A percentile compares a stretch with the other conserved stretches of the same genome.
Evolutionary conservation across 2,113 vertebrate genomes (phyloP).

Genomic region (Sciurus niger): DNA sequence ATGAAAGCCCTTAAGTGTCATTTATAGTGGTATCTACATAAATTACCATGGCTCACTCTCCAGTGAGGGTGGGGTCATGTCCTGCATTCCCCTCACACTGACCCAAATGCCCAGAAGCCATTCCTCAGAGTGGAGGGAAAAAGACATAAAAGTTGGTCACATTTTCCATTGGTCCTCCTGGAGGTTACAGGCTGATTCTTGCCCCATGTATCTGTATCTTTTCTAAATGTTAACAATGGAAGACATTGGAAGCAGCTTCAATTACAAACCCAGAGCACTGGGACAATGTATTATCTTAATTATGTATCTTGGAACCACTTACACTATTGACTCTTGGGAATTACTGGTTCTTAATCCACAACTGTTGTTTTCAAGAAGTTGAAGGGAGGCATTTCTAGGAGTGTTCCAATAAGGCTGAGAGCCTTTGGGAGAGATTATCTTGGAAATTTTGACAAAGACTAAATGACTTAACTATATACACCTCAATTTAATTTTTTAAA

Average conservation of each 20-base stretch:
- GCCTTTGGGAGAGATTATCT: not conserved
- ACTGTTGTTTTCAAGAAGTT: not conserved
- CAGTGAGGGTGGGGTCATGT: not conserved
- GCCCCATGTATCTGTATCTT: not conserved
- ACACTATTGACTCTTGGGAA: not conserved
- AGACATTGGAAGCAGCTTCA: not conserved
- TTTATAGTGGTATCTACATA: not conserved
- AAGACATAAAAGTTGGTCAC: not conserved
- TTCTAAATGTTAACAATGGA: not conserved
- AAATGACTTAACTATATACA: not conserved
- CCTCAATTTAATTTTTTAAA: not conserved
- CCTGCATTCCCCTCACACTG: accelerated
- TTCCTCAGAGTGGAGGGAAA: not conserved
- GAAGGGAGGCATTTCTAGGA: not conserved
- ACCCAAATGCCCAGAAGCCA: not conserved
- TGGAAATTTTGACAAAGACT: conserved; percentile 31
- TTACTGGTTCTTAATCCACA: not conserved
- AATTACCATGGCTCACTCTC: not conserved
- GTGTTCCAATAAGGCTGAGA: not conserved
- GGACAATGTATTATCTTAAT: not conserved
- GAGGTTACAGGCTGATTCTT: not conserved
- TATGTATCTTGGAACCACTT: not conserved
- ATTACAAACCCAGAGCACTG: conserved; percentile 24
- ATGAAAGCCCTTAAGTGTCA: not conserved
- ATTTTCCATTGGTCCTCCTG: not conserved